phyloP scores from a whole-genome alignment of 2,113 vertebrate genomes.

The Nyctereutes procyonoides region DNA sequence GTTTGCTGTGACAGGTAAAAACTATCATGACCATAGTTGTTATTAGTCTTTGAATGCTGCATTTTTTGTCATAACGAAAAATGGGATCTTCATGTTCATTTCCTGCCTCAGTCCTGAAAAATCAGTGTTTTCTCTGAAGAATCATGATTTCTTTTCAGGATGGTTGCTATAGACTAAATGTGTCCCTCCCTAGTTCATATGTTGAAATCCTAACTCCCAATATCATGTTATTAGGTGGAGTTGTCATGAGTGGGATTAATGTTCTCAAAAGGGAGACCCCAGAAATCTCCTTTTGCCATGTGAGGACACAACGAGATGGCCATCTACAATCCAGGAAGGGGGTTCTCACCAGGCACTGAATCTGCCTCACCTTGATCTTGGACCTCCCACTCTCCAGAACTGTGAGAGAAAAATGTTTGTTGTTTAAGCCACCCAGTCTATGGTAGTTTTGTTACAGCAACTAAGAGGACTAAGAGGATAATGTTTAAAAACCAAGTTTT shows the following conservation, averaged over 20 bases:
- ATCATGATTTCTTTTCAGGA: not conserved
- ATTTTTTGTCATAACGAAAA: not conserved
- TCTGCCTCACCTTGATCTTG: not conserved
- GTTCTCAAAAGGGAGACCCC: not conserved
- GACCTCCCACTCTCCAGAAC: not conserved
- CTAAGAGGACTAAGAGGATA: not conserved
- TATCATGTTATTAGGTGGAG: not conserved
- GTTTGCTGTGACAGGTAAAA: not conserved
- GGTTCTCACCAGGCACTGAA: not conserved
- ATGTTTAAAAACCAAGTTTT: conserved; percentile 4
- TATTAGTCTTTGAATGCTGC: not conserved
- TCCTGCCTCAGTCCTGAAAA: not conserved
- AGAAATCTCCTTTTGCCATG: not conserved
- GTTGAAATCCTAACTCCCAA: not conserved
- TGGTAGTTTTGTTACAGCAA: not conserved
- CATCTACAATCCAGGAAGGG: not conserved
- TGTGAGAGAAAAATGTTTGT: not conserved
- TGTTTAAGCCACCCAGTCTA: not conserved
- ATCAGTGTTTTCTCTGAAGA: not conserved
- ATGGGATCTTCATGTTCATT: not conserved
- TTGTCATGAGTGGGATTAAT: not conserved
- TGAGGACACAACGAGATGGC: not conserved
- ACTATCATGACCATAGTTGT: not conserved
- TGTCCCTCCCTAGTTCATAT: not conserved
- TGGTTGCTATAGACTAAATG: not conserved